phyloP scores from a whole-genome alignment of 2,113 vertebrate genomes.

The Neofelis nebulosa region DNA sequence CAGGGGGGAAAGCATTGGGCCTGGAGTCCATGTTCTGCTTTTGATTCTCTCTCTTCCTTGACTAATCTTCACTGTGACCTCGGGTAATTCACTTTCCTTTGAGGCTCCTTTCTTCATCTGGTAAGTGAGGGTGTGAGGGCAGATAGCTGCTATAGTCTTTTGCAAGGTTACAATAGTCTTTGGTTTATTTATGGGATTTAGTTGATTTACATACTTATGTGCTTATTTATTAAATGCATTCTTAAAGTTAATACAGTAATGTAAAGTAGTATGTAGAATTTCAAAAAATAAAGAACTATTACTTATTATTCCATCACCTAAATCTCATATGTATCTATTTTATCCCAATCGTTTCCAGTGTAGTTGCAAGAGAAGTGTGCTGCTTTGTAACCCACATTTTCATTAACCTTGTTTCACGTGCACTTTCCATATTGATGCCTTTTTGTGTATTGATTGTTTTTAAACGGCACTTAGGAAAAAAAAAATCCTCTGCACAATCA shows the following conservation, averaged over 20 bases:
- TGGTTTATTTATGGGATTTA: background rate
- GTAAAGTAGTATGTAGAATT: background rate
- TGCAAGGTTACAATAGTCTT: background rate
- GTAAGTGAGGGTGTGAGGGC: background rate
- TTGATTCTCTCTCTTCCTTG: background rate
- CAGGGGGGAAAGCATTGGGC: background rate
- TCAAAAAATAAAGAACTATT: background rate
- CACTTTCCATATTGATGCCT: background rate
- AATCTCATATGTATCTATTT: background rate
- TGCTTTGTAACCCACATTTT: background rate
- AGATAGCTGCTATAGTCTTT: background rate
- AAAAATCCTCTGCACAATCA: background rate
- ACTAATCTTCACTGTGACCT: background rate
- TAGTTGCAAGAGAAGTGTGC: background rate
- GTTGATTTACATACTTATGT: background rate
- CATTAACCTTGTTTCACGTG: background rate
- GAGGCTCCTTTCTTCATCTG: background rate
- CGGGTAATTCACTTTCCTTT: background rate
- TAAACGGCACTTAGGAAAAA: background rate
- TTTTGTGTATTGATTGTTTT: constrained; percentile 4
- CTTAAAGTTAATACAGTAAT: background rate
- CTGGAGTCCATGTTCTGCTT: background rate
- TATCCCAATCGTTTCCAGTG: background rate
- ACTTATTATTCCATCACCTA: background rate
- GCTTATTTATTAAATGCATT: background rate